Conservation (phyloP, 35 echinoderm and acorn worm genomes). For the Heliocidaris tuberculata region DNA sequence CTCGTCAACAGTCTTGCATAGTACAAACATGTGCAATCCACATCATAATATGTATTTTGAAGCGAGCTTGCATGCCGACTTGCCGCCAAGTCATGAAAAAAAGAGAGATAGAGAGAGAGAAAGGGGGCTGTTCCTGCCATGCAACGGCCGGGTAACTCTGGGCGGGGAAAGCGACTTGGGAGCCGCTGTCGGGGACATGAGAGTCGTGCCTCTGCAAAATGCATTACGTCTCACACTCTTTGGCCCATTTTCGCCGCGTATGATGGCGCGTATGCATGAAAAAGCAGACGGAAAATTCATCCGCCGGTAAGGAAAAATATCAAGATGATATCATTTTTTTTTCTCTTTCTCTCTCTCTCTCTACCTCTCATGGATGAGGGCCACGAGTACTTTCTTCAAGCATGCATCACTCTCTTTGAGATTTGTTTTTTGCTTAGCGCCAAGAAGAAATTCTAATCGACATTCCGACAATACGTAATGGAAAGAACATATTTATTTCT, state of each 20-base stretch:
- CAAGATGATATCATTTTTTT: conserved; percentile 36
- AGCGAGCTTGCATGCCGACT: background rate
- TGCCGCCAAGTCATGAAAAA: background rate
- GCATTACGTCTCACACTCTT: conserved; percentile 5
- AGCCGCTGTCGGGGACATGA: conserved; percentile 25
- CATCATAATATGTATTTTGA: background rate
- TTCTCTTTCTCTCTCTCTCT: background rate
- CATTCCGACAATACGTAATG: conserved; percentile 41
- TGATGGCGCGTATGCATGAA: background rate
- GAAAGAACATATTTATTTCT: conserved; percentile 5
- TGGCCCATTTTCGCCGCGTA: background rate
- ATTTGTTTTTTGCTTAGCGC: background rate
- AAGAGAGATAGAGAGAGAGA: background rate
- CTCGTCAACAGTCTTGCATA: background rate
- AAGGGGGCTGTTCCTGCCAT: conserved; percentile 19
- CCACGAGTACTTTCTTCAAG: conserved; percentile 35
- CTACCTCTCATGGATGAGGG: background rate
- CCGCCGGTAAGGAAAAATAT: background rate
- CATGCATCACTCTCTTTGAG: background rate
- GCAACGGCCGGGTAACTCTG: conserved; percentile 44
- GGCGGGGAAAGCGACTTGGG: conserved; percentile 21
- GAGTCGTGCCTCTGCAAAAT: conserved; percentile 2
- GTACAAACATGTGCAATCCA: background rate
- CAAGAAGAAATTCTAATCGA: background rate
- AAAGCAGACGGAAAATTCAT: conserved; percentile 25